Base-by-base conservation (phyloP, 1,140 invertebrate species). In the Cepaea nemoralis region DNA sequence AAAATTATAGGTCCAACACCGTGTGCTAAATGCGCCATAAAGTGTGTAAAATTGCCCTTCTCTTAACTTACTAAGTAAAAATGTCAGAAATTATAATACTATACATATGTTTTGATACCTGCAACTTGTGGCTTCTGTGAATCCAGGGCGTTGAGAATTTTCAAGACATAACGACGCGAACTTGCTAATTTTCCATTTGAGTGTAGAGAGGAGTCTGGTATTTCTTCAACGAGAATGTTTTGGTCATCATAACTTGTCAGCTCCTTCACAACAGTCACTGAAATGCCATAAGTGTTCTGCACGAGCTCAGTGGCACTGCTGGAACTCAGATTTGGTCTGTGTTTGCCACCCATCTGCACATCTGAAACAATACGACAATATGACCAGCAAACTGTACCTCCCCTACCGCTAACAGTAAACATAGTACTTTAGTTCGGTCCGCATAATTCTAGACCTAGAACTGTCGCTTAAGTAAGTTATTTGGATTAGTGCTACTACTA, bases 231-330 rank as follows among this genome's bases (percentile, higher is more conserved):
- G 0, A 59, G 35, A 42, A 77, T 63, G 35, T 63, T 77, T 33
- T 66, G 75, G 35, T 77, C 75, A 63, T 77, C 75, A 42, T 77
- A 77, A 39, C 75, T 77, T 33, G 16, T 40, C 5, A 77, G 59
- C 42, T 77, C 75, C 27, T 35, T 55, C 6, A 77, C 33, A 8
- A 77, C 75, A 27, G 37, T 77, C 6, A 77, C 75, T 24, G 63
- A 39, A 5, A 77, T 24, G 42, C 35, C 22, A 33, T 77, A 77
- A 2, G 66, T 14, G 3, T 63, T 66, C 6, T 35, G 14, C 14
- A 77, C 75, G 5, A 77, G n/a, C 1, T 3, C 2, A 3, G 50
- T 50, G 35, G 39, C 35, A 63, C 39, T 33, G 24, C 22, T 33
- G 35, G 59, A 19, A 22, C 45, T 39, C 0, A 77, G 1, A 39